phyloP scores from a whole-genome alignment of 2,113 vertebrate genomes.

The Coracopsis vasa region DNA sequence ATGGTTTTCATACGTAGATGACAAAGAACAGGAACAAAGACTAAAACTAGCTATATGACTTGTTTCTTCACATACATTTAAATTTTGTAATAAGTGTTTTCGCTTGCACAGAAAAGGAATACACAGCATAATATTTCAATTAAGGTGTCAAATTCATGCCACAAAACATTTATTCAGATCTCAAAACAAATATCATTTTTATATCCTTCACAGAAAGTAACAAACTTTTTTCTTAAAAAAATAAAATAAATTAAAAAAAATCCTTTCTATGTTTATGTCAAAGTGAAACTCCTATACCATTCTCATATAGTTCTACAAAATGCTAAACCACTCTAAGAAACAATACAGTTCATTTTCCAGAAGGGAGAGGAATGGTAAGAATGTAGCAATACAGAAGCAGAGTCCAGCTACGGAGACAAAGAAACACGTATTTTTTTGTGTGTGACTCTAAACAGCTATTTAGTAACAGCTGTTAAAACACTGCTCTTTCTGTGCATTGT shows the following conservation, averaged over 20 bases:
- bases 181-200: not conserved
- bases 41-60: not conserved
- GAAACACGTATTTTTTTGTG: not conserved
- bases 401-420: not conserved
- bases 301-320: not conserved
- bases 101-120: not conserved
- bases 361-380: not conserved
- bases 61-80: not conserved
- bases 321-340: not conserved
- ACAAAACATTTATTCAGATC: not conserved
- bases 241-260: not conserved
- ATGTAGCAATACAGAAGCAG: not conserved
- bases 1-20: not conserved
- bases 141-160: not conserved
- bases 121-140: not conserved
- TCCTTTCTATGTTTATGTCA: not conserved
- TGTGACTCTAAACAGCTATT: not conserved
- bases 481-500: not conserved
- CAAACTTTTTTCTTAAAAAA: not conserved
- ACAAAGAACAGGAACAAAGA: not conserved
- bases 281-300: not conserved
- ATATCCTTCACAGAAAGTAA: not conserved
- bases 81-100: not conserved
- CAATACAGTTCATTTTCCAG: not conserved
- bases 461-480: not conserved